Base-by-base conservation (phyloP, 2,888 invertebrate genomes). In the Cephus pulcher region DNA sequence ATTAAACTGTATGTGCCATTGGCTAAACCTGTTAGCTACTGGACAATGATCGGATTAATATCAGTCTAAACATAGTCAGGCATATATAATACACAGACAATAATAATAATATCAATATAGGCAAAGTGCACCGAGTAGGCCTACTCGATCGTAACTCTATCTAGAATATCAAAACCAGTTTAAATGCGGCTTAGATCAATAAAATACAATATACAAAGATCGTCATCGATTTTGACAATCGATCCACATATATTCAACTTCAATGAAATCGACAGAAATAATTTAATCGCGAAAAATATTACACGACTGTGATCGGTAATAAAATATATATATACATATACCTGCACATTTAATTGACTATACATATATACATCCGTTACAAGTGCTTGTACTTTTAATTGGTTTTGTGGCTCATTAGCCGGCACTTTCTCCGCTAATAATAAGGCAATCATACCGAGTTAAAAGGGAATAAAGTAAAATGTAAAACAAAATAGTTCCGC, bases 1-100 rank as follows among this genome's bases (percentile, higher is more conserved):
- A 82, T 83, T 83, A 82, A 83, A 82, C 79, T 81, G 80, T 80
- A 80, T 80, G 76, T 81, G 80, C 77, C 80, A 80, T 79, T 77
- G 56, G 82, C 79, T 80, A 82, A 83, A 84, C 84, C 82, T 83
- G 83, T 82, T 84, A 75, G 84, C 84, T 84, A 84, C 84, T 73
- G 84, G 77, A 75, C 75, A 71, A 71, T 71, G 71, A 12, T 30
- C 74, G 74, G 37, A 74, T 74, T 74, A 74, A 35, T 74, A 34
- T 74, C 37, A 35, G n/a, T 74, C 74, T 35, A 34, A 35, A n/a
- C 74, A 74, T 11, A 30, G 23, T 33, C 12, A 15, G 12, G 12
- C 68, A 34, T 74, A 32, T 69, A 68, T 75, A 77, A 30, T 32
- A 40, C 33, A 40, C 12, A 15, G 12, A 3, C 12, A 4, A 40